Base-by-base conservation (phyloP, 2,113 vertebrate species). In the Apodemus sylvaticus region DNA sequence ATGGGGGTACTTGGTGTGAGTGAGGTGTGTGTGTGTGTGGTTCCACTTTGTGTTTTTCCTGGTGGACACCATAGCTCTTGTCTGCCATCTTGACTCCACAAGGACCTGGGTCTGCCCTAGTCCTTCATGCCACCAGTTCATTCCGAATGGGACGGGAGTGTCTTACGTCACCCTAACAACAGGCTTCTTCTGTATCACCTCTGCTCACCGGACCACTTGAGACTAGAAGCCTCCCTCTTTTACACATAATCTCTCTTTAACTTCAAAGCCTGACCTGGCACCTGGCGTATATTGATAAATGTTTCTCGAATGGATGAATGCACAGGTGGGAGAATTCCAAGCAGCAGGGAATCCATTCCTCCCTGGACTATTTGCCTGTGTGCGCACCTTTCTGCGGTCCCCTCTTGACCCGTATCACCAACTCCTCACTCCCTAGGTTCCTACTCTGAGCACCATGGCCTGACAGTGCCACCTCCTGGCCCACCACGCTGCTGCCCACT, bases 11-110 rank as follows among this genome's bases (percentile, higher is more conserved):
- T 26, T 3, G 74, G 45, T 7, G 48, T 77, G 93, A 87, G 74
- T 45, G 22, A 45, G 26, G 36, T 26, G 53, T n/a, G 22, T n/a
- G 77, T 48, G 70, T 19, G 70, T 36, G 89, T 4, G 19, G 60
- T 51, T 88, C 39, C 0, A 0, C 10, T 19, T 9, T 3, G 13
- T 16, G 71, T 0, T 51, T 36, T 29, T 42, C 42, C 45, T 7
- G 2, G 0, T 14, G 0, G 5, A 74, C 89, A 14, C 64, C 0
- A 0, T 0, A 20, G 1, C 2, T 5, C 60, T 34, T 29, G 51
- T 8, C 42, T 42, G 31, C 34, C 53, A 7, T 48, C 64, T 29
- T 55, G 10, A 39, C n/a, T 79, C 42, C 1, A 11, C 16, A 3
- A 1, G 39, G 11, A 9, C 13, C 34, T 5, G 17, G 0, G 22